Conservation (phyloP, 2,888 invertebrate species). For the Heliconius sara region DNA sequence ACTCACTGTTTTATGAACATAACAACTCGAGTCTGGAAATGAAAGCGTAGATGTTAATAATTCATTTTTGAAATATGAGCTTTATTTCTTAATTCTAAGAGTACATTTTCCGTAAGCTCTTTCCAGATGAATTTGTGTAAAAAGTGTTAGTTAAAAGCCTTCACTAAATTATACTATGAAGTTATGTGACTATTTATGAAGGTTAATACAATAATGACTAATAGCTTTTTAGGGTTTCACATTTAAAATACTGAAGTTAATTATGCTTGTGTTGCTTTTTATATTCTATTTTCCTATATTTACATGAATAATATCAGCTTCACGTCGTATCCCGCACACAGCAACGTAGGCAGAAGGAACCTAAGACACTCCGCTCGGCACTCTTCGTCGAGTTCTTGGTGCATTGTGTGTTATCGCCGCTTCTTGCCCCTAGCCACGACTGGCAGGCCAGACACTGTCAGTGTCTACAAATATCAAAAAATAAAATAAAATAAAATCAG, state of each 20-base stretch:
- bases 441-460: too few relatives aligned
- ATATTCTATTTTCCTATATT: not conserved
- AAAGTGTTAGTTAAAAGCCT: conserved; percentile 34
- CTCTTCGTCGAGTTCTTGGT: too few relatives aligned
- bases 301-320: too few relatives aligned
- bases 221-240: not conserved
- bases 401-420: too few relatives aligned
- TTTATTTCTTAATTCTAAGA: not conserved
- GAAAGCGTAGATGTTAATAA: conserved; percentile 37
- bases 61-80: conserved; percentile 1
- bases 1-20: conserved; percentile 9
- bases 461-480: too few relatives aligned
- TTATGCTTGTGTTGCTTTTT: not conserved
- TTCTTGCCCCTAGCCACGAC: too few relatives aligned
- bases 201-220: conserved; percentile 1
- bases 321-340: too few relatives aligned
- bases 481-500: too few relatives aligned
- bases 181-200: conserved; percentile 24
- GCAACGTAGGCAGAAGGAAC: too few relatives aligned
- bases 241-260: not conserved
- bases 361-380: too few relatives aligned
- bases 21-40: conserved; percentile 42
- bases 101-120: not conserved
- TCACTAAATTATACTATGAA: conserved; percentile 32
- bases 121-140: conserved; percentile 22